phyloP scores from a whole-genome alignment of 2,888 invertebrate species.

The Drosophila emarginata region DNA sequence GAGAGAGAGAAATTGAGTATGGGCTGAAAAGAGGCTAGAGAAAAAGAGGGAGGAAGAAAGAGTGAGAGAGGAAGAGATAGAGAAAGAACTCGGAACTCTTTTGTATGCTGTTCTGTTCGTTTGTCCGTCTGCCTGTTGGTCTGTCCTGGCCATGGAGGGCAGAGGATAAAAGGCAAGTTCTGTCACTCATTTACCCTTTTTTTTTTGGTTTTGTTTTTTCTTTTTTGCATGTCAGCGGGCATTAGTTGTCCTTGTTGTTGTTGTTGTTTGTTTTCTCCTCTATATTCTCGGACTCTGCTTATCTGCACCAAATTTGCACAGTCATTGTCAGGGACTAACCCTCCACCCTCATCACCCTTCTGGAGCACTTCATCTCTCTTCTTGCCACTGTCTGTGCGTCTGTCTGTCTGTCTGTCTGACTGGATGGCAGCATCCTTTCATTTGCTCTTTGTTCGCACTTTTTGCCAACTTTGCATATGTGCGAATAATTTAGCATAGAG shows the following conservation, averaged over 20 bases:
- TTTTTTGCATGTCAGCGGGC: slow-evolving; percentile 77
- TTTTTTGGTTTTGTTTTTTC: slow-evolving; percentile 14
- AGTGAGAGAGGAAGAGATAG: slow-evolving; percentile 22
- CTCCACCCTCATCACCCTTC: slow-evolving; percentile 28
- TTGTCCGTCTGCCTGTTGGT: background rate
- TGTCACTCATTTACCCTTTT: slow-evolving; percentile 78
- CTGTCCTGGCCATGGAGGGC: slow-evolving; percentile 18
- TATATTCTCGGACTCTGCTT: slow-evolving; percentile 72
- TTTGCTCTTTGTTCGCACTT: slow-evolving; percentile 53
- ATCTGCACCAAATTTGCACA: slow-evolving; percentile 78
- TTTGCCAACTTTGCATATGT: slow-evolving; percentile 79
- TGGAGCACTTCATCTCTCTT: slow-evolving; percentile 7
- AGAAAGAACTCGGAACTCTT: slow-evolving; percentile 35
- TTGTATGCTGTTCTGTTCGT: background rate
- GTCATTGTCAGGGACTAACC: slow-evolving; percentile 68
- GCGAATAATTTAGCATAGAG: slow-evolving; percentile 70
- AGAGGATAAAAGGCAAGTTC: slow-evolving; percentile 46
- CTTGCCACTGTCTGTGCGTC: background rate
- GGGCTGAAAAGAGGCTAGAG: slow-evolving; percentile 30
- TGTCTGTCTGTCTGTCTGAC: background rate
- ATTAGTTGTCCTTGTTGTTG: slow-evolving; percentile 62
- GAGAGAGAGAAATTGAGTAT: slow-evolving; percentile 6
- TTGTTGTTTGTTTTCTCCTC: background rate
- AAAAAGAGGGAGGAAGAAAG: slow-evolving; percentile 9
- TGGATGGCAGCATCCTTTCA: slow-evolving; percentile 23